phyloP scores from a whole-genome alignment of 2,888 invertebrate species.

The Parnassius smintheus region DNA sequence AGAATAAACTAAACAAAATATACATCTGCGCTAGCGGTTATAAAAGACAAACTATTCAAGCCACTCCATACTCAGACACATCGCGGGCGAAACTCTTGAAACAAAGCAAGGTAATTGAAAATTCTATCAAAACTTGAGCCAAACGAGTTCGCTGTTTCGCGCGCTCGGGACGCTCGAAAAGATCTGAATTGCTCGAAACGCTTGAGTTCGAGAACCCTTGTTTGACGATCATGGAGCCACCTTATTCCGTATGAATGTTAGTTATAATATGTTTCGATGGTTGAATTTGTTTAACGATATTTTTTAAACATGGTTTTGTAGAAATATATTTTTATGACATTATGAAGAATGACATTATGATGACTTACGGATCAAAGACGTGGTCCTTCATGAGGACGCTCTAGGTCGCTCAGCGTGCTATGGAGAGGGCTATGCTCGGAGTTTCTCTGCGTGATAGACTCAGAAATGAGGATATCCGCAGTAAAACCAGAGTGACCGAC shows the following conservation, averaged over 20 bases:
- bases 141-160: slow-evolving; percentile 45
- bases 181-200: slow-evolving; percentile 15
- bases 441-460: no score
- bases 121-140: slow-evolving; percentile 79
- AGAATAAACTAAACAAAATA: background rate
- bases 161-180: slow-evolving; percentile 26
- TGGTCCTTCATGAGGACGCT: no score
- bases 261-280: background rate
- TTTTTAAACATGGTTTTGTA: no score
- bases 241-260: slow-evolving; percentile 8
- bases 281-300: no score
- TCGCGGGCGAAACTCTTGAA: slow-evolving; percentile 63
- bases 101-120: slow-evolving; percentile 80
- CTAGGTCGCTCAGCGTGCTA: no score
- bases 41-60: slow-evolving; percentile 28
- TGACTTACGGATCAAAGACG: no score
- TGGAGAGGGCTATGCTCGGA: no score
- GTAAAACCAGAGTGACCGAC: no score
- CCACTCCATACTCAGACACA: slow-evolving; percentile 36
- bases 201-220: slow-evolving; percentile 34
- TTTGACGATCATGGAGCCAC: slow-evolving; percentile 67
- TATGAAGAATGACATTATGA: no score
- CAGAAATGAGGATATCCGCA: no score
- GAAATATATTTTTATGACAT: no score
- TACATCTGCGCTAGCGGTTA: background rate